Conservation (phyloP, 2,888 invertebrate genomes). For the Dugesia japonica region DNA sequence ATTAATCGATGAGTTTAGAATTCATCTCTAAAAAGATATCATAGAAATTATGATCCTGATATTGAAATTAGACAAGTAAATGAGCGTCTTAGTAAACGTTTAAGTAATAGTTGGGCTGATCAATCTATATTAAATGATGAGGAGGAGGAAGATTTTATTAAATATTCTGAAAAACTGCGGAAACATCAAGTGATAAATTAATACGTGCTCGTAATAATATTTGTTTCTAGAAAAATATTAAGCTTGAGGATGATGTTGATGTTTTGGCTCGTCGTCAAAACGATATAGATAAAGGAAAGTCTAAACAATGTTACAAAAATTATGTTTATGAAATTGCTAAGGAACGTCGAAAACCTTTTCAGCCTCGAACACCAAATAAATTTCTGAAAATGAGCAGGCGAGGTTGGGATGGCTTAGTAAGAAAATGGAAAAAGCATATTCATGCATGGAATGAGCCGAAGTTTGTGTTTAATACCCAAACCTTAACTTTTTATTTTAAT, state of each 20-base stretch:
- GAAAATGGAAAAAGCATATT: conserved; percentile 22
- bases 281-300: conserved; percentile 26
- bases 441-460: conserved; percentile 26
- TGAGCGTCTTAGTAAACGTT: conserved; percentile 29
- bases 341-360: neutral
- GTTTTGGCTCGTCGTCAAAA: conserved; percentile 14
- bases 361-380: conserved; percentile 28
- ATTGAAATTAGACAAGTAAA: conserved; percentile 34
- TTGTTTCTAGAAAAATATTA: neutral
- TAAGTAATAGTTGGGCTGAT: conserved; percentile 27
- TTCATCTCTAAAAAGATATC: conserved; percentile 4
- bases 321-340: conserved; percentile 22
- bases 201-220: too few species aligned
- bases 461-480: too few species aligned
- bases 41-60: conserved; percentile 33
- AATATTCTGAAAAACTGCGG: conserved; percentile 28
- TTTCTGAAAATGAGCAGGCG: conserved; percentile 11
- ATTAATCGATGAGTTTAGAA: neutral
- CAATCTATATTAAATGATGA: conserved; percentile 26
- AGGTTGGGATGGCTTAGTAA: conserved; percentile 26
- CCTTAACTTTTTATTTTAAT: too few species aligned
- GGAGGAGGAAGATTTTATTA: conserved; percentile 27
- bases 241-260: neutral
- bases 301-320: conserved; percentile 14
- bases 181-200: neutral